Evolutionary conservation across 2,113 vertebrate species (phyloP).

Genomic region (Alligator mississippiensis): DNA sequence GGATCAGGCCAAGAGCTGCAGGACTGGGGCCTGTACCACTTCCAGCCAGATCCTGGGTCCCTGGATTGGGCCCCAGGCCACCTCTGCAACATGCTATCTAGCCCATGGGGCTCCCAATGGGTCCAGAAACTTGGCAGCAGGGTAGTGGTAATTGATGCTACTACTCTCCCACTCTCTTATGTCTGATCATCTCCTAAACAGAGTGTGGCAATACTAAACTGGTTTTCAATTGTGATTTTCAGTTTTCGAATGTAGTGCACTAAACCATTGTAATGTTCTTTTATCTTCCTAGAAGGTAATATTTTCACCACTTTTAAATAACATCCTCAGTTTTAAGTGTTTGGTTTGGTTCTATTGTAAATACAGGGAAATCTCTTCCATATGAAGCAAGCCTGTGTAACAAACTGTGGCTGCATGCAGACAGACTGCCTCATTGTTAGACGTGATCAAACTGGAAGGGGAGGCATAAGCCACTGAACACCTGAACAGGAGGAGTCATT

Average conservation of each 20-base stretch:
- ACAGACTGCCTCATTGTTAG: not conserved
- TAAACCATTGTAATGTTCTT: too few relatives aligned
- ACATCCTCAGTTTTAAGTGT: not conserved
- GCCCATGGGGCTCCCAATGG: too few relatives aligned
- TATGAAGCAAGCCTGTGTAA: not conserved
- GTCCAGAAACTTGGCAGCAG: too few relatives aligned
- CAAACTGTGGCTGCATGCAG: not conserved
- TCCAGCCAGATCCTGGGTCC: too few relatives aligned
- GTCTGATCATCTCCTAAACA: not conserved
- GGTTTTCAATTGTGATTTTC: not conserved
- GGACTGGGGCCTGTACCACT: too few relatives aligned
- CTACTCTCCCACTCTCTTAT: not conserved
- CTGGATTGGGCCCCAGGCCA: too few relatives aligned
- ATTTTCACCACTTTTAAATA: not conserved
- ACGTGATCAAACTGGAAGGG: not conserved
- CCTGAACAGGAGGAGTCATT: not conserved
- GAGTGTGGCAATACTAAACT: not conserved
- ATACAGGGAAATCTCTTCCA: not conserved
- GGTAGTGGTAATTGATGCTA: not conserved
- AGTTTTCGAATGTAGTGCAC: not conserved
- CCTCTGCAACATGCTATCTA: too few relatives aligned
- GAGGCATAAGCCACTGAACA: not conserved
- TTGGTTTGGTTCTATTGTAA: not conserved
- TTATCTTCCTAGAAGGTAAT: not conserved
- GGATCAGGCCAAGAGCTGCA: too few relatives aligned